Evolutionary conservation across 2,797 vertebrate species (phyloP).

Genomic region (Salmo trutta): DNA sequence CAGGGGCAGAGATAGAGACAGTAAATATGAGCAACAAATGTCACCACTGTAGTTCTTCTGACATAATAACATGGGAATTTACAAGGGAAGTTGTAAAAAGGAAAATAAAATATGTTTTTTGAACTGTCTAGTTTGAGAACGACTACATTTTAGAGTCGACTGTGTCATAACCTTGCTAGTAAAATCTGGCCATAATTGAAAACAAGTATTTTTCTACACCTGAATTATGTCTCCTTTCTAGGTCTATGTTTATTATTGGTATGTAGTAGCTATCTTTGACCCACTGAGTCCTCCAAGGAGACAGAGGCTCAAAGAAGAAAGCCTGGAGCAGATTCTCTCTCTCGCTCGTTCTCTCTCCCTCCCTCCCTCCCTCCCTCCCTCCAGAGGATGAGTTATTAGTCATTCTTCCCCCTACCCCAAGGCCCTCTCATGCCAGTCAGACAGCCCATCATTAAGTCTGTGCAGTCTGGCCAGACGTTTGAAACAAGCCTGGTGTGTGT

Average conservation of each 20-base stretch:
- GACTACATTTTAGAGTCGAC: too few species aligned
- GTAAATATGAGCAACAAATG: not conserved
- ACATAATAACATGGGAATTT: too few species aligned
- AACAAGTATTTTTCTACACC: not conserved
- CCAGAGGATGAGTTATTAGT: constrained; percentile 60
- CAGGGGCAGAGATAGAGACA: not conserved
- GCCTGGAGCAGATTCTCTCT: constrained; percentile 50
- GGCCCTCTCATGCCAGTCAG: constrained; percentile 54
- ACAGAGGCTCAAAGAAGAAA: constrained; percentile 59
- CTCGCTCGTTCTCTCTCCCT: constrained; percentile 13
- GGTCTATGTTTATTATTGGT: not conserved
- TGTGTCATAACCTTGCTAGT: too few species aligned
- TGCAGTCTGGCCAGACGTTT: constrained; percentile 37
- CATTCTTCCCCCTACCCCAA: constrained; percentile 26
- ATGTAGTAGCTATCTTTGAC: not conserved
- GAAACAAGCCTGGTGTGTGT: constrained; percentile 22
- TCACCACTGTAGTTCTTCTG: too few species aligned
- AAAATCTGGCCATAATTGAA: too few species aligned
- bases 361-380: constrained; percentile 14
- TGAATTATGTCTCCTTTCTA: not conserved
- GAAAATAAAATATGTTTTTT: too few species aligned
- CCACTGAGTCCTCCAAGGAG: not conserved
- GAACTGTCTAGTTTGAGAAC: too few species aligned
- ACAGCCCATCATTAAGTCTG: constrained; percentile 37
- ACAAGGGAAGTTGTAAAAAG: too few species aligned